Base-by-base conservation (phyloP, 2,888 invertebrate species). In the Erebia ligea region DNA sequence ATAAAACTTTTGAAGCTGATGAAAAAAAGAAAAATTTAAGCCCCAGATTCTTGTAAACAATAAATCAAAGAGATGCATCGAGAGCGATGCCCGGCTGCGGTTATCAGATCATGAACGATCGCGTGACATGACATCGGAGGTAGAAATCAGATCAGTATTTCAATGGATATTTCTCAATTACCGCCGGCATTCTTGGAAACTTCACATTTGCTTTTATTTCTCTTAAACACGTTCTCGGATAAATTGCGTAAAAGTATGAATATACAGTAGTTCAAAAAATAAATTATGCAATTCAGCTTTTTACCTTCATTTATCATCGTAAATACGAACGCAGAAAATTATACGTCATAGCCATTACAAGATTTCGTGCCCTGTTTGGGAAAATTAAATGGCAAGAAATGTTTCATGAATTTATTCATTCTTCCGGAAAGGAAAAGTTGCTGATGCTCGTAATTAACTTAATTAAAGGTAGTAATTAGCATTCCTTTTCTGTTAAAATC, bases 61-160 rank as follows among this genome's bases (percentile, higher is more conserved):
- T 61, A 40, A 40, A 67, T 54, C 63, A 69, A 50, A 50, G 73
- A 73, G 72, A 73, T 73, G 74, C 63, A 71, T 64, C 17, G 68
- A 73, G 70, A 64, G 65, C 73, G 68, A 67, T 68, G 66, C 66
- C 71, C 66, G 72, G 66, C 69, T 64, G 77, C 66, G 75, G 70
- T 80, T 79, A 82, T 79, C 76, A 80, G 81, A 81, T 79, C 81
- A 79, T 80, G 80, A 82, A 81, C 70, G 75, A 73, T 81, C 78
- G 81, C 81, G 80, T 57, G 56, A 57, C 21, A 19, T 80, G 80
- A 75, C 69, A 73, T 65, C 73, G 66, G 25, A 56, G 71, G 73
- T 78, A 79, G 80, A 80, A 80, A 80, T 76, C 76, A 71, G 76
- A 76, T 68, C 72, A 74, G 52, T 74, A 72, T 76, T 76, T 75